phyloP scores from a whole-genome alignment of 2,888 invertebrate species.

The Drosophila histrio region DNA sequence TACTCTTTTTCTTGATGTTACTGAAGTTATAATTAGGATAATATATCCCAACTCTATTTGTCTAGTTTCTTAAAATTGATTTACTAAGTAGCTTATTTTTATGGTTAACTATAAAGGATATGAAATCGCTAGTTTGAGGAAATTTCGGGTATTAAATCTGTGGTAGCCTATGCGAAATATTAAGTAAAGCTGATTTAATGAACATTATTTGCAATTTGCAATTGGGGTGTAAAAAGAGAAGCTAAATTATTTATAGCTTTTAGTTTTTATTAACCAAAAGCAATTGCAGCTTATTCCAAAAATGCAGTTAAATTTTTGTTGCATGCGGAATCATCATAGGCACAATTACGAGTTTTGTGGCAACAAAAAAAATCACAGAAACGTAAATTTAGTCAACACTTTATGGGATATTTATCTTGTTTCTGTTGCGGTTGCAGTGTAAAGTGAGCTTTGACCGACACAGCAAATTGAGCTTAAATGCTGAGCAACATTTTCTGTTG shows the following conservation, averaged over 20 bases:
- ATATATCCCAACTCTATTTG: no score
- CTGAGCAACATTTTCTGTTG: slow-evolving; percentile 21
- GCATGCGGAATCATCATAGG: slow-evolving; percentile 25
- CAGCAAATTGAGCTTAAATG: neutral
- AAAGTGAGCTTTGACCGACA: neutral
- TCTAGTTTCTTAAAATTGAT: no score
- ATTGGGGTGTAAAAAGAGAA: slow-evolving; percentile 30
- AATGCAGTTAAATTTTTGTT: slow-evolving; percentile 35
- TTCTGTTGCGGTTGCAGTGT: neutral
- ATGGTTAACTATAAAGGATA: no score
- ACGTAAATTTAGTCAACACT: slow-evolving; percentile 39
- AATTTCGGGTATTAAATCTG: neutral
- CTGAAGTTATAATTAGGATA: no score
- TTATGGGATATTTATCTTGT: slow-evolving; percentile 17
- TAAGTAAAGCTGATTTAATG: slow-evolving; percentile 1
- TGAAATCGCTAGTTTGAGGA: neutral
- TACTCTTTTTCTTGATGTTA: no score
- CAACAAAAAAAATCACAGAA: slow-evolving; percentile 19
- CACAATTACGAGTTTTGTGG: slow-evolving; percentile 13
- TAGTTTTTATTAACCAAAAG: slow-evolving; percentile 3
- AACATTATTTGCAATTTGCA: slow-evolving; percentile 22
- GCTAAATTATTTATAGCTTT: slow-evolving; percentile 42
- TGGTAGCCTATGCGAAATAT: slow-evolving; percentile 2
- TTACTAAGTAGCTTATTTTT: no score
- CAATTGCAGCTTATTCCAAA: slow-evolving; percentile 16